These are phyloP conservation scores for Arctia plantaginis DNA, from an alignment of 2,888 invertebrate genomes.

Conservation along the genomic window DNA sequence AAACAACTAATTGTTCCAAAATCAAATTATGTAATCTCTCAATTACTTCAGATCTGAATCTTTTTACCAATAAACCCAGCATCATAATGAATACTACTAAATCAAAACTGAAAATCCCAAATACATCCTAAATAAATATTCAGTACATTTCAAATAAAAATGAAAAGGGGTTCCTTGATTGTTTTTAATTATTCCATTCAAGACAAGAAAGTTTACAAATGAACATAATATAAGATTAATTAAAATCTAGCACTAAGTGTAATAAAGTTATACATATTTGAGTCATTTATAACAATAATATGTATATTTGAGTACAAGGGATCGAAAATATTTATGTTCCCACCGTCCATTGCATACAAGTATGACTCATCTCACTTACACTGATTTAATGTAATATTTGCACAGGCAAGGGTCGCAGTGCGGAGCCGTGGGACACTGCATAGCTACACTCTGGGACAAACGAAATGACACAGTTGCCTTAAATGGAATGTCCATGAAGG, in stretches of 20 bases:
- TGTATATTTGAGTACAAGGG: too few species aligned
- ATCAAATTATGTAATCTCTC: background rate
- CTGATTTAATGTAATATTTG: conserved; percentile 16
- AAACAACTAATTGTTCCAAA: background rate
- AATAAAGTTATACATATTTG: background rate
- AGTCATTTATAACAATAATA: background rate
- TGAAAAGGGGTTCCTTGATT: too few species aligned
- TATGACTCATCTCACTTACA: conserved; percentile 8
- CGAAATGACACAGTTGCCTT: conserved; percentile 88
- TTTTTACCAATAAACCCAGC: background rate
- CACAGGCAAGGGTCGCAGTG: conserved; percentile 91
- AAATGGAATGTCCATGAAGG: conserved; percentile 92
- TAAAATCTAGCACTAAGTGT: background rate
- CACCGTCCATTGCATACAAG: conserved; percentile 6
- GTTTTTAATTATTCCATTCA: background rate
- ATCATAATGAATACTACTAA: background rate
- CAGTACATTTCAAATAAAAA: too few species aligned
- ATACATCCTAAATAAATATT: background rate
- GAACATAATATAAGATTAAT: background rate
- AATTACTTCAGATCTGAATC: background rate
- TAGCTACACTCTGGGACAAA: conserved; percentile 92
- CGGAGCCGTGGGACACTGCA: conserved; percentile 93
- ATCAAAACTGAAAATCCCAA: background rate
- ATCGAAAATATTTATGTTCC: background rate
- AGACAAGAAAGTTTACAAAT: background rate